phyloP scores from a whole-genome alignment of 2,113 vertebrate genomes.

The Uropsilus gracilis region DNA sequence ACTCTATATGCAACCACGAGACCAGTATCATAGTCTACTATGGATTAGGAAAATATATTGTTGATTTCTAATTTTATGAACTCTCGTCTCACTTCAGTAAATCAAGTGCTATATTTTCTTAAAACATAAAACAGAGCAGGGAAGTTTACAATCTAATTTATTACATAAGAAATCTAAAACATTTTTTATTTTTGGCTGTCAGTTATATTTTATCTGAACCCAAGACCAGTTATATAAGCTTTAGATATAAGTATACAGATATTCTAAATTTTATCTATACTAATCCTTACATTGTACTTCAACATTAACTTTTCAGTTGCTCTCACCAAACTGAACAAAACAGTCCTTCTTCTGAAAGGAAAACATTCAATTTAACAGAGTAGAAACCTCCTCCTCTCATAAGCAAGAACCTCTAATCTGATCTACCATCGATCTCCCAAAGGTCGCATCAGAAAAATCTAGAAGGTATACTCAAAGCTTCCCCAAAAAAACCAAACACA shows the following conservation, averaged over 20 bases:
- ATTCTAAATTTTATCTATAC: neutral
- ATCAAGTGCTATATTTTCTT: neutral
- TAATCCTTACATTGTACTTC: neutral
- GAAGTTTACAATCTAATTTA: neutral
- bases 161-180: neutral
- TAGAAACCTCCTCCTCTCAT: neutral
- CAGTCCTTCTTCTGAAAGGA: neutral
- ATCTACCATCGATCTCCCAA: neutral
- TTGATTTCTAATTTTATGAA: constrained; percentile 44
- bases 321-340: neutral
- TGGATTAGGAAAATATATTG: neutral
- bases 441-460: neutral
- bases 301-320: neutral
- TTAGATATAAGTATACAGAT: neutral
- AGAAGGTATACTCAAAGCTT: neutral
- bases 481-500: neutral
- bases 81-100: constrained; percentile 18
- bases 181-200: neutral
- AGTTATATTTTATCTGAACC: neutral
- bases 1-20: neutral
- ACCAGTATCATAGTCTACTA: neutral
- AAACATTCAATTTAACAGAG: neutral
- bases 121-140: constrained; percentile 30
- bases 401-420: neutral
- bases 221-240: neutral